A percentile compares a stretch with the other conserved stretches of the same genome.
These are phyloP conservation scores for Triplophysa bombifrons DNA, from an alignment of 2,797 vertebrate species.

Conservation along the genomic window DNA sequence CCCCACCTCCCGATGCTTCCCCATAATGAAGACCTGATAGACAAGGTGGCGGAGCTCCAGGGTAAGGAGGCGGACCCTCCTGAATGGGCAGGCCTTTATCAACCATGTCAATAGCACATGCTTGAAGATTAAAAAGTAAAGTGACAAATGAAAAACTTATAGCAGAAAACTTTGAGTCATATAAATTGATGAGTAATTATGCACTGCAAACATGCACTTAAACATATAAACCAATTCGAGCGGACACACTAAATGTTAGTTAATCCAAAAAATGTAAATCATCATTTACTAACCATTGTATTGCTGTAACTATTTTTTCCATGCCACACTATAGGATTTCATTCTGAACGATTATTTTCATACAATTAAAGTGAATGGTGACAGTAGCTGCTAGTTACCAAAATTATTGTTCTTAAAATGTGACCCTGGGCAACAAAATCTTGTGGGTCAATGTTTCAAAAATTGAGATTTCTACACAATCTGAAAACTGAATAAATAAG, in stretches of 20 bases:
- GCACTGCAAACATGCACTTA: constrained; percentile 41
- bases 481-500: too few species aligned
- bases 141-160: neutral
- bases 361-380: neutral
- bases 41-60: constrained; percentile 74
- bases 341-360: neutral
- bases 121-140: constrained; percentile 57
- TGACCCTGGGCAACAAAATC: too few species aligned
- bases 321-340: neutral
- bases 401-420: too few species aligned
- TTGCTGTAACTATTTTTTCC: neutral
- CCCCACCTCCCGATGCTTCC: constrained; percentile 72
- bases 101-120: constrained; percentile 81
- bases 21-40: constrained; percentile 82
- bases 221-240: neutral
- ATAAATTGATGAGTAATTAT: neutral
- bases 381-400: neutral
- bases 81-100: constrained; percentile 78
- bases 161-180: too few species aligned
- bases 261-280: neutral
- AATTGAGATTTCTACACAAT: too few species aligned
- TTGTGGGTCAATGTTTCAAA: too few species aligned
- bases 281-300: neutral
- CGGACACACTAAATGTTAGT: constrained; percentile 7
- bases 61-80: constrained; percentile 81